Evolutionary conservation across 2,797 vertebrate genomes (phyloP).

Genomic region (Anguilla marmorata): DNA sequence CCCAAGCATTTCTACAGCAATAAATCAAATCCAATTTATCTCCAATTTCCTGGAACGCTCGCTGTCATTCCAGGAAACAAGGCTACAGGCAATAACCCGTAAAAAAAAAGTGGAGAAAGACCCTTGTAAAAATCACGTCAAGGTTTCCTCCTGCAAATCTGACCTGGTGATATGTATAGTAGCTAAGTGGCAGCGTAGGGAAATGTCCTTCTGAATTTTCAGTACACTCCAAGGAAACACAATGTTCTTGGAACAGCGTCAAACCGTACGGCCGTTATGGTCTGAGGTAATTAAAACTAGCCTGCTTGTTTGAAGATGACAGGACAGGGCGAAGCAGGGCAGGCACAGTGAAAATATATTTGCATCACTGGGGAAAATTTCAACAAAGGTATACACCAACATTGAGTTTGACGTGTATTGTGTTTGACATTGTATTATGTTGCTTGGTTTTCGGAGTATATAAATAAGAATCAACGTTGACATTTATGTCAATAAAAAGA

Average conservation of each 20-base stretch:
- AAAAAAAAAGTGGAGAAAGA: neutral
- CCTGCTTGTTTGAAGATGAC: neutral
- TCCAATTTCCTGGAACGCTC: neutral
- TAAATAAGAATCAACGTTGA: constrained; percentile 7
- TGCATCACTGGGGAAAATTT: neutral
- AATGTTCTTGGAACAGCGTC: neutral
- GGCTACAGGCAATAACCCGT: neutral
- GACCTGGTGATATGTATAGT: neutral
- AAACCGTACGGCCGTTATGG: neutral
- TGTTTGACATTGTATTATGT: neutral
- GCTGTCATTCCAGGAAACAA: neutral
- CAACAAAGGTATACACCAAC: neutral
- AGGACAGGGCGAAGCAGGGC: neutral
- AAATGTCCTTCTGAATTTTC: neutral
- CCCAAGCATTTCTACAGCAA: neutral
- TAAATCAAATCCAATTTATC: neutral
- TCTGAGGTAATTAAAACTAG: neutral
- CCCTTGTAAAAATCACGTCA: neutral
- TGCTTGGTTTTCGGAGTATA: neutral
- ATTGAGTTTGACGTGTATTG: neutral
- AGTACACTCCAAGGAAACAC: neutral
- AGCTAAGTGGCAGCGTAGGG: neutral
- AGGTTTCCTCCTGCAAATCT: neutral
- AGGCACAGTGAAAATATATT: neutral
- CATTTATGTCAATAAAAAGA: constrained; percentile 10